A percentile compares a stretch with the other conserved stretches of the same genome.
Conservation (phyloP, 2,797 vertebrate species). For the Gymnoscopelus braueri region DNA sequence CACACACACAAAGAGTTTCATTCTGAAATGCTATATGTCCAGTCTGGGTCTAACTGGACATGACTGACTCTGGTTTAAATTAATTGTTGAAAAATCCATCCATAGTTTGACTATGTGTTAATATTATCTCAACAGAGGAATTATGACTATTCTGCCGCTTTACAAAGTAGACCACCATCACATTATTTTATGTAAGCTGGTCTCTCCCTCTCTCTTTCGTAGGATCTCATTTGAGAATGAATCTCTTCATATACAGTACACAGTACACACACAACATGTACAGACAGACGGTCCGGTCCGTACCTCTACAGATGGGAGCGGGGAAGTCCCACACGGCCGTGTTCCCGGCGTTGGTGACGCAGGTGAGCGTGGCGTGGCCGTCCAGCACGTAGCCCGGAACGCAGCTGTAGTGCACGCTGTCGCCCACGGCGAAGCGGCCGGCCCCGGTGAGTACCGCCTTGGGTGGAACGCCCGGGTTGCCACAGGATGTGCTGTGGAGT, state of each 20-base stretch:
- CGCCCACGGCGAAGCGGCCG: slow-evolving; percentile 68
- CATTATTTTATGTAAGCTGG: too few species aligned
- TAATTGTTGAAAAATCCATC: too few species aligned
- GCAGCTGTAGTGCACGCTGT: slow-evolving; percentile 72
- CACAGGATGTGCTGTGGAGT: slow-evolving; percentile 74
- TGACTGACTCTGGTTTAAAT: too few species aligned
- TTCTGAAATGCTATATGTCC: slow-evolving; percentile 1
- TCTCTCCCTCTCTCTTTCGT: too few species aligned
- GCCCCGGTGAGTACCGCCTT: slow-evolving; percentile 71
- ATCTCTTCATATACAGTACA: slow-evolving; percentile 48
- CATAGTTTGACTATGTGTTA: too few species aligned
- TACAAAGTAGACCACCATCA: too few species aligned
- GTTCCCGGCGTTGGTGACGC: slow-evolving; percentile 74
- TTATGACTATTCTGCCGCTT: too few species aligned
- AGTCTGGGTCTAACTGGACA: too few species aligned
- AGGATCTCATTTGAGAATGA: slow-evolving; percentile 25
- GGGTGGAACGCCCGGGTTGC: slow-evolving; percentile 75
- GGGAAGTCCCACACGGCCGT: slow-evolving; percentile 78
- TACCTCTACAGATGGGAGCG: slow-evolving; percentile 78
- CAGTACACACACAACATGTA: slow-evolving; percentile 25
- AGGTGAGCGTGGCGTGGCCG: slow-evolving; percentile 74
- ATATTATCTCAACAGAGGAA: too few species aligned
- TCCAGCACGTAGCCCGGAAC: slow-evolving; percentile 76
- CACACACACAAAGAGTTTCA: too few species aligned
- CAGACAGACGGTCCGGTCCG: background rate